Evolutionary conservation across 1,140 invertebrate genomes (phyloP), one percentile per base, ranked within the genome.

Genomic region (Penaeus indicus): DNA sequence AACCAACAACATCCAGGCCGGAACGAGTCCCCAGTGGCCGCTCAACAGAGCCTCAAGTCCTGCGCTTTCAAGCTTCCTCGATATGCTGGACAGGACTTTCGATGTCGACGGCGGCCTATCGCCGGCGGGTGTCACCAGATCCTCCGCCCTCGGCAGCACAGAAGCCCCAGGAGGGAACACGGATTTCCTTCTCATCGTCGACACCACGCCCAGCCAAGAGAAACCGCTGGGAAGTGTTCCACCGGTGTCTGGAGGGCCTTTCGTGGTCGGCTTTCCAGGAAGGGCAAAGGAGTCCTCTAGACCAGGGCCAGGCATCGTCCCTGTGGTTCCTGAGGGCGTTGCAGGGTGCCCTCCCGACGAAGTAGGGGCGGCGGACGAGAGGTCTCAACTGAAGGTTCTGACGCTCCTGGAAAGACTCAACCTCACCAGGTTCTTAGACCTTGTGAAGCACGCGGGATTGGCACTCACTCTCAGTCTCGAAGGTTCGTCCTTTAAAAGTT

Each of bases 301-400:
- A 54, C 54, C 54, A 13, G 54, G 54, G 54, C 1, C 54, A 54
- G 54, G 11, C 11, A 54, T 54, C 54, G 54, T 77, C n/a, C 84
- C 69, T 25, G 47, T 85, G 25, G 84, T 85, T 22, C 84, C 84
- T 32, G 62, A 85, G 69, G 69, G 69, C 25, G 54, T 38, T 25
- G 16, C 19, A 27, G 69, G 60, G 69, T 85, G 84, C 67, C 27
- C 47, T 61, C 84, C 69, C 21, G n/a, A 67, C 10, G 84, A 27
- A 62, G 69, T 47, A 11, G 42, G n/a, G 84, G 77, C 84, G 84
- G 25, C 72, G 25, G 69, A 67, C 10, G 84, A 85, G 69, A 72
- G 69, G 42, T 10, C 47, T 22, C 47, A 38, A 3, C 47, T 77
- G n/a, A 72, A 61, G 18, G 67, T 85, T 13, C 62, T 85, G 11